Evolutionary conservation across 2,113 vertebrate genomes (phyloP).

Genomic region (Cranoglanis bouderius): DNA sequence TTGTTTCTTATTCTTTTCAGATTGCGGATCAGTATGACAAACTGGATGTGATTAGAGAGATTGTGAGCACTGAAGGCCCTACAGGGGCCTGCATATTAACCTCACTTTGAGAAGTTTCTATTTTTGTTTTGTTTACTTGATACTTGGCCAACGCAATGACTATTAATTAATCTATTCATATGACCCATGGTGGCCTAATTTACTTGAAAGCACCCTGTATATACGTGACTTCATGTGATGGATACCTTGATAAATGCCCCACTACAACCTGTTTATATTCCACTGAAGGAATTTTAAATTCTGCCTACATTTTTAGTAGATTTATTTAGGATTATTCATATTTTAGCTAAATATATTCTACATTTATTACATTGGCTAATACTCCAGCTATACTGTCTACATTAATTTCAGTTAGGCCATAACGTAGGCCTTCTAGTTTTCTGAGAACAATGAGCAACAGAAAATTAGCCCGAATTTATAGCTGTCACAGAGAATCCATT

Average conservation of each 20-base stretch:
- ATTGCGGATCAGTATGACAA: conserved; percentile 53
- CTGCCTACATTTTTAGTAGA: conserved; percentile 21
- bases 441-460: conserved; percentile 41
- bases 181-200: conserved; percentile 36
- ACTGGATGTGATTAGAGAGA: conserved; percentile 59
- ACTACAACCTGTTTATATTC: conserved; percentile 35
- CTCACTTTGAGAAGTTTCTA: conserved; percentile 24
- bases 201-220: conserved; percentile 24
- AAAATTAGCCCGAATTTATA: conserved; percentile 36
- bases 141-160: conserved; percentile 44
- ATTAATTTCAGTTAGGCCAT: conserved; percentile 26
- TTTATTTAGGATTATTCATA: neutral
- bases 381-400: neutral
- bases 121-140: conserved; percentile 30
- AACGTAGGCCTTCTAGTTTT: conserved; percentile 26
- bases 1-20: conserved; percentile 54
- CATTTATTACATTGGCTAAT: neutral
- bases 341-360: neutral
- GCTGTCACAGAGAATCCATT: conserved; percentile 32
- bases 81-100: conserved; percentile 47
- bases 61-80: conserved; percentile 55
- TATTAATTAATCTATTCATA: conserved; percentile 40
- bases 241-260: conserved; percentile 29
- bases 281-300: conserved; percentile 32
- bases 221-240: conserved; percentile 35